Evolutionary conservation across 2,113 vertebrate genomes (phyloP), one percentile per base, ranked within the genome.

Genomic region (Callithrix jacchus): DNA sequence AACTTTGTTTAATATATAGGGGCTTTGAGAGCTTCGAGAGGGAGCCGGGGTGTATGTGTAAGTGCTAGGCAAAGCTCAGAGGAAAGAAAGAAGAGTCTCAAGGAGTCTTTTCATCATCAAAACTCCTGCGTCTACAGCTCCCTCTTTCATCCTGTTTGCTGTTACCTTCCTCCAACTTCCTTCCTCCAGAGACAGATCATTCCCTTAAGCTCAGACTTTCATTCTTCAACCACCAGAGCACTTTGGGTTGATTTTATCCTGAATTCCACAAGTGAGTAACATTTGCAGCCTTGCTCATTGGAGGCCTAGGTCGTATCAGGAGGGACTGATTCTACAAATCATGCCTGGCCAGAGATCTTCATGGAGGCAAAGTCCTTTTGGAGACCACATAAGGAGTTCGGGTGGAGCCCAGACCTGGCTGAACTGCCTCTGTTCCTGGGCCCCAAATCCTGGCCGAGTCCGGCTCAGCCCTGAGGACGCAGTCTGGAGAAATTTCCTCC

Each of bases 141-240:
- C 79, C 17, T 58, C 40, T 40, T 52, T 86, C 79, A 47, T 79
- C 61, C 52, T 30, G 13, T 40, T 47, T 64, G n/a, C 76, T 5
- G 7, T 77, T 11, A 9, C 32, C 49, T 70, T 52, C 77, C 25
- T 47, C 23, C 30, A 20, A 1, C 13, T 66, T 40, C 70, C 81
- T 49, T 74, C 83, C 89, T 87, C 89, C 47, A 27, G 86, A 85
- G 76, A 87, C 23, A 56, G 54, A 71, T 17, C 82, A n/a, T 74
- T 40, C 52, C 47, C 35, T 76, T 70, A 3, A 73, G 82, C 52
- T 70, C 16, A 16, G 64, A 88, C 23, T 40, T 54, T 52, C 6
- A 82, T 87, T 92, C 81, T 88, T 61, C 89, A 87, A 5, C 27
- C 32, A 35, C 87, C 32, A n/a, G 8, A 68, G 73, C 58, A 70